These are phyloP conservation scores for Pyrrhia umbra DNA, from an alignment of 2,888 invertebrate species.

Conservation along the genomic window DNA sequence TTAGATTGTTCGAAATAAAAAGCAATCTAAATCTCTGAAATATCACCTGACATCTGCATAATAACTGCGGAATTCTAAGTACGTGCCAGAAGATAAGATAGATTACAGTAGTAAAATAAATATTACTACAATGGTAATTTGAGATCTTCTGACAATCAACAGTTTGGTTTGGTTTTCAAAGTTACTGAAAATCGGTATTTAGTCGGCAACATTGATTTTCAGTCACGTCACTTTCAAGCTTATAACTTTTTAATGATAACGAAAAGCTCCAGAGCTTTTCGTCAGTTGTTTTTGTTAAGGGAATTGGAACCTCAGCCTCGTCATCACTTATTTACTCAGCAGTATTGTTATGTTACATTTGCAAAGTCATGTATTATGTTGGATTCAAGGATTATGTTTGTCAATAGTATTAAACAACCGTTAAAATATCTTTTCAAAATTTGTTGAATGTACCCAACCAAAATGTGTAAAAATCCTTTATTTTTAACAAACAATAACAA, in stretches of 20 bases:
- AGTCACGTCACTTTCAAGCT: too few species aligned
- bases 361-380: too few species aligned
- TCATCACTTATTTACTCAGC: too few species aligned
- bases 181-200: not conserved
- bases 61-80: conserved; percentile 18
- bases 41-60: conserved; percentile 7
- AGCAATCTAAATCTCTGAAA: conserved; percentile 26
- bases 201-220: too few species aligned
- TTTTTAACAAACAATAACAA: too few species aligned
- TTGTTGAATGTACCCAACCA: too few species aligned
- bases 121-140: not conserved
- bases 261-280: not conserved
- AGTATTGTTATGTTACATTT: too few species aligned
- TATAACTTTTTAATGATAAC: not conserved
- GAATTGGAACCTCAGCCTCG: not conserved
- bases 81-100: conserved; percentile 10
- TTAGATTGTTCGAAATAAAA: conserved; percentile 44
- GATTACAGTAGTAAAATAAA: conserved; percentile 13
- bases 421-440: too few species aligned
- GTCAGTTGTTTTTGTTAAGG: not conserved
- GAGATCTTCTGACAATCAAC: not conserved
- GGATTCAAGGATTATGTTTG: too few species aligned
- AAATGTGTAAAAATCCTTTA: too few species aligned
- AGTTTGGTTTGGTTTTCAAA: not conserved
- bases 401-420: too few species aligned